phyloP scores from a whole-genome alignment of 2,113 vertebrate genomes.

The Stigmatopora nigra region DNA sequence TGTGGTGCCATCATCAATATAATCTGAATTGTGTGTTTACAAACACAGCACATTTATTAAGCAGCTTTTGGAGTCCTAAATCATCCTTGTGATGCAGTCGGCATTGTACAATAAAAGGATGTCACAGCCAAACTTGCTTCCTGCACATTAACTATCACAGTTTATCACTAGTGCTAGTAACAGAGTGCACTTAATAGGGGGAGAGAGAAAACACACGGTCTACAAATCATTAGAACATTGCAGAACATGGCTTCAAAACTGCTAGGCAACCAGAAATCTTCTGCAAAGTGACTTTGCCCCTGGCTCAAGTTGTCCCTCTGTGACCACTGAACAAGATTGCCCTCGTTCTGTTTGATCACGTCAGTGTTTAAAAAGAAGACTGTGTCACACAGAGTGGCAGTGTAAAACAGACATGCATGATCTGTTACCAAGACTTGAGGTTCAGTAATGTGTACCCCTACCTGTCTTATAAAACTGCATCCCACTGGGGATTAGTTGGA shows the following conservation, averaged over 20 bases:
- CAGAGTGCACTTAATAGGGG: background rate
- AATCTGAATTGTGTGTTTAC: conserved; percentile 3
- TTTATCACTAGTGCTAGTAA: conserved; percentile 19
- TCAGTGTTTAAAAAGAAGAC: background rate
- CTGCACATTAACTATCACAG: conserved; percentile 44
- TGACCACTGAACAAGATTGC: background rate
- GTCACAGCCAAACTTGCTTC: conserved; percentile 22
- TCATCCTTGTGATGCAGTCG: conserved; percentile 45
- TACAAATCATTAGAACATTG: conserved; percentile 1
- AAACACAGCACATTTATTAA: conserved; percentile 8
- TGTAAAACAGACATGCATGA: background rate
- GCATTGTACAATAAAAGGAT: conserved; percentile 19
- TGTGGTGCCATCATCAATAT: background rate
- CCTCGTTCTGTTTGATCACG: conserved; percentile 4
- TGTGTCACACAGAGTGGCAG: background rate
- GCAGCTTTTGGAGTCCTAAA: conserved; percentile 41
- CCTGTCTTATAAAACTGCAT: background rate
- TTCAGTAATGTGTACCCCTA: background rate
- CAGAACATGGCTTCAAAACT: background rate
- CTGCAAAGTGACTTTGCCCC: conserved; percentile 4
- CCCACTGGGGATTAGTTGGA: background rate
- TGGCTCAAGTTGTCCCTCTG: conserved; percentile 1
- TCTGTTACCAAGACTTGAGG: background rate
- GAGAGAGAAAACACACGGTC: background rate
- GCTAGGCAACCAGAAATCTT: background rate